Evolutionary conservation across 2,113 vertebrate genomes (phyloP).

Genomic region (Sebastes schlegelii): DNA sequence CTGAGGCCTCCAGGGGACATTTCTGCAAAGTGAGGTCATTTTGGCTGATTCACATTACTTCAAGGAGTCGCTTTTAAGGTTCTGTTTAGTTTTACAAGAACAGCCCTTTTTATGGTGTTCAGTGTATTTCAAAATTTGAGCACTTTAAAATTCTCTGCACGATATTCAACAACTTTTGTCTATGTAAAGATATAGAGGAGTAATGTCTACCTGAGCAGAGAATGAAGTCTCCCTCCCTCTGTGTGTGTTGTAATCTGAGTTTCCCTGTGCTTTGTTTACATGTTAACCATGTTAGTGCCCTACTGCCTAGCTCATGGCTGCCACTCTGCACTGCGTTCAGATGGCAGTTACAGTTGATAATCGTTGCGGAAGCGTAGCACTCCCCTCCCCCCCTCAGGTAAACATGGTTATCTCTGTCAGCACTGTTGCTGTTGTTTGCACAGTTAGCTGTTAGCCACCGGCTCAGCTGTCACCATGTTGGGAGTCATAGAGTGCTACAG

Average conservation of each 20-base stretch:
- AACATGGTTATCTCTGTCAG: not conserved
- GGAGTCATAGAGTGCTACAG: not conserved
- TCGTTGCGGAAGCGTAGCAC: not conserved
- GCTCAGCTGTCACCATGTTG: not conserved
- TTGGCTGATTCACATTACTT: not conserved
- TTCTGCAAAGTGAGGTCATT: constrained; percentile 27
- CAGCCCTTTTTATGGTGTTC: not conserved
- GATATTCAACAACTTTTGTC: no score
- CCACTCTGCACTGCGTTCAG: no score
- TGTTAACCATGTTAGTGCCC: not conserved
- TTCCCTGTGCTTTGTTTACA: no score
- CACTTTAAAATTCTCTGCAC: not conserved
- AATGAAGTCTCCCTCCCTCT: no score
- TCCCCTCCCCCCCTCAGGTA: not conserved
- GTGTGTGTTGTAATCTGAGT: no score
- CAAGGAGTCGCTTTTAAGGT: not conserved
- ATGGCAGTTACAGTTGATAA: no score
- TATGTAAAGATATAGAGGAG: no score
- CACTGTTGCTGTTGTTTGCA: not conserved
- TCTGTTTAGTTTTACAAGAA: not conserved
- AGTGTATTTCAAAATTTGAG: not conserved
- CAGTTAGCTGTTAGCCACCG: not conserved
- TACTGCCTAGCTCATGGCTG: no score
- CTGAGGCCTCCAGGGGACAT: not conserved
- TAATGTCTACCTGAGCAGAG: no score